Evolutionary conservation across 2,888 invertebrate genomes (phyloP), one percentile per base, ranked within the genome.

Genomic region (Agrenia bidenticulata): DNA sequence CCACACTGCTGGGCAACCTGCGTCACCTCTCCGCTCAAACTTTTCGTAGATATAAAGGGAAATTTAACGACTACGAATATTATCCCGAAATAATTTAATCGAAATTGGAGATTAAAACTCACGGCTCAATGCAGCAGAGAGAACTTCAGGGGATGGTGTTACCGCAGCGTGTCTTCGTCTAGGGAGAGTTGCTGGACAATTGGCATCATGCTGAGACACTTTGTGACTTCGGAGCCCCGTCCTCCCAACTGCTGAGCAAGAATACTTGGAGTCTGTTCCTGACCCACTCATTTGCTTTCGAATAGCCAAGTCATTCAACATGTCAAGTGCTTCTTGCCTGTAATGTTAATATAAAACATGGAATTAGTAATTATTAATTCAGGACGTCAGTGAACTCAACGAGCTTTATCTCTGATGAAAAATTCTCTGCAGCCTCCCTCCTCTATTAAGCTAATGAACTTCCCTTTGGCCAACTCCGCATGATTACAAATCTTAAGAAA

Each of bases 291-390:
- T 86, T 72, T 89, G 83, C 73, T 90, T 87, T 49, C 89, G 84
- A 41, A 88, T 88, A 1, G 90, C 89, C 76, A 91, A 82, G 80
- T 91, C 91, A 78, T 88, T 89, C 57, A 92, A 82, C 88, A 91
- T 89, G 76, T 91, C 90, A 65, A 90, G 86, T 63, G 92, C 92
- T 83, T 92, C 91, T 82, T 90, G 87, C 79, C 79, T 78, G 67
- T 65, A 70, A 65, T 67, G 21, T 42, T 23, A 50, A 45, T 19
- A 53, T 4, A 15, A 15, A 45, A 19, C 45, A 45, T 7, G 15
- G 15, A 45, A 32, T 32, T 32, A 32, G 32, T 32, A 32, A 11
- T 7, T 11, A 32, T 11, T 32, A 32, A 32, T 32, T 4, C 4
- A 32, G 32, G n/a, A 45, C 7, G 15, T 21, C 39, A 39, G 39